Evolutionary conservation across 2,888 invertebrate genomes (phyloP).

Genomic region (Lysandra coridon): DNA sequence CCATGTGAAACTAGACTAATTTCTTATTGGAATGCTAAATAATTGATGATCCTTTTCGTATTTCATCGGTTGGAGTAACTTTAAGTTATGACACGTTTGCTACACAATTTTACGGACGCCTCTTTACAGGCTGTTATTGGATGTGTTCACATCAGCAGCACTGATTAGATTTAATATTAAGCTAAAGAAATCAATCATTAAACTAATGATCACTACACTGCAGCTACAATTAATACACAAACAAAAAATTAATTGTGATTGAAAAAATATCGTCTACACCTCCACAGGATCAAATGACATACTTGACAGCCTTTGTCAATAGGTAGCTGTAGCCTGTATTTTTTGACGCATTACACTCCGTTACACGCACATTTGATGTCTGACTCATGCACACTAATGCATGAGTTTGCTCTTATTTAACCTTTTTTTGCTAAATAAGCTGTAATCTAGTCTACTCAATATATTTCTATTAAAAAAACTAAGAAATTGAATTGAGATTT

Average conservation of each 20-base stretch:
- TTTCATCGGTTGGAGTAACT: conserved; percentile 70
- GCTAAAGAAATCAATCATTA: conserved; percentile 64
- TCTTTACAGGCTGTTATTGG: conserved; percentile 51
- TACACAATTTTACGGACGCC: conserved; percentile 56
- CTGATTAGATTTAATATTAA: conserved; percentile 47
- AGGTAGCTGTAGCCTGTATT: conserved; percentile 40
- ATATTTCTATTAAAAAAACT: too few relatives aligned
- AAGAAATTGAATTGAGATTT: too few relatives aligned
- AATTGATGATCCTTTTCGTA: conserved; percentile 70
- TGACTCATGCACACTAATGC: too few relatives aligned
- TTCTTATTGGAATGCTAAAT: conserved; percentile 65
- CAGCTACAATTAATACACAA: conserved; percentile 59
- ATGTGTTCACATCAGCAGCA: conserved; percentile 60
- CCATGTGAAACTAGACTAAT: conserved; percentile 76
- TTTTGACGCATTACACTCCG: conserved; percentile 62
- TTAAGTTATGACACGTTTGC: conserved; percentile 74
- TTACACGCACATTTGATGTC: conserved; percentile 45
- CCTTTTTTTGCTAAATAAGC: too few relatives aligned
- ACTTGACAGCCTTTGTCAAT: conserved; percentile 47
- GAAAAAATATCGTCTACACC: conserved; percentile 57
- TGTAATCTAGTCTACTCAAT: too few relatives aligned
- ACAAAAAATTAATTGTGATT: conserved; percentile 73
- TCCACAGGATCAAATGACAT: conserved; percentile 52
- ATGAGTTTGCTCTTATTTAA: too few relatives aligned
- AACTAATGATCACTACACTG: conserved; percentile 60